These are phyloP conservation scores for Catocala fraxini DNA, from an alignment of 2,888 invertebrate species.

Conservation along the genomic window DNA sequence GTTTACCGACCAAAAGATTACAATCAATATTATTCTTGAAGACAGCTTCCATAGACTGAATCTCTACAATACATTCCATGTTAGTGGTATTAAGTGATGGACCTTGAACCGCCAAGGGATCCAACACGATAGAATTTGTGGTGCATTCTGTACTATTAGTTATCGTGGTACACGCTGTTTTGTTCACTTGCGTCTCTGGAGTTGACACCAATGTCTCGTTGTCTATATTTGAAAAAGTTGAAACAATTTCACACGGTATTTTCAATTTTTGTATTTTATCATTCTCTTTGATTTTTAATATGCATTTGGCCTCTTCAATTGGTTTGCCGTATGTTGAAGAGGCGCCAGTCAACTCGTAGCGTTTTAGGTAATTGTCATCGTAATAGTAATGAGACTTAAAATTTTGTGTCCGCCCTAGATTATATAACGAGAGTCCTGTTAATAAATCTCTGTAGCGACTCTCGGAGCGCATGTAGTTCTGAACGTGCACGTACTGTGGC, in stretches of 20 bases:
- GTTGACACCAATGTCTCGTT: conserved; percentile 57
- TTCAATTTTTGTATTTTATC: conserved; percentile 64
- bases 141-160: conserved; percentile 65
- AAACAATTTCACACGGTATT: conserved; percentile 82
- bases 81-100: conserved; percentile 58
- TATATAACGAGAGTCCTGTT: conserved; percentile 77
- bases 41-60: conserved; percentile 61
- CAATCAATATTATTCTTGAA: conserved; percentile 70
- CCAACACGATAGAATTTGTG: conserved; percentile 57
- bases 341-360: conserved; percentile 55
- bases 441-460: conserved; percentile 77
- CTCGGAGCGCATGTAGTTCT: conserved; percentile 73
- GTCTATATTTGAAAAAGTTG: conserved; percentile 72
- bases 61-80: conserved; percentile 74
- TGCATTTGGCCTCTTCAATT: conserved; percentile 67
- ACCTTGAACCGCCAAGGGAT: conserved; percentile 71
- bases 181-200: conserved; percentile 52
- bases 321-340: conserved; percentile 49
- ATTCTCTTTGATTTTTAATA: conserved; percentile 71
- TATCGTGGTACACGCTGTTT: conserved; percentile 60
- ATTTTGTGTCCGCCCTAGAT: conserved; percentile 75
- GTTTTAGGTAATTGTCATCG: conserved; percentile 75
- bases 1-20: conserved; percentile 66
- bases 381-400: conserved; percentile 74
- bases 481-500: conserved; percentile 76